Evolutionary conservation across 2,797 vertebrate species (phyloP).

Genomic region (Sphenodon punctatus): DNA sequence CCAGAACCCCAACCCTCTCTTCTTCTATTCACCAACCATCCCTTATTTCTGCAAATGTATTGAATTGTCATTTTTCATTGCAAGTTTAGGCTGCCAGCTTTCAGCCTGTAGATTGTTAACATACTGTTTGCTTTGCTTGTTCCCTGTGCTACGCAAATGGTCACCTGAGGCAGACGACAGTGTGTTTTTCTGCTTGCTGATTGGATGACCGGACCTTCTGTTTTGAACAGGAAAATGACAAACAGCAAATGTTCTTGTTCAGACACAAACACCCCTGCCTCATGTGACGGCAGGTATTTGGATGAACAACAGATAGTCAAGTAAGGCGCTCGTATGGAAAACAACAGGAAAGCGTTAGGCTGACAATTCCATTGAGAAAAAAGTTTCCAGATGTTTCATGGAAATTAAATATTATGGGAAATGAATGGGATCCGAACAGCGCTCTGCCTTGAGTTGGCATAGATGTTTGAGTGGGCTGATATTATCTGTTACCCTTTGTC

Average conservation of each 20-base stretch:
- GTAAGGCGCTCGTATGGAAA: not conserved
- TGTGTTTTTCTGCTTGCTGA: not conserved
- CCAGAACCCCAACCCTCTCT: not conserved
- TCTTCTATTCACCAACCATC: not conserved
- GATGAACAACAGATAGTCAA: not conserved
- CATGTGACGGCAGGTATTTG: not conserved
- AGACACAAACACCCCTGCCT: not conserved
- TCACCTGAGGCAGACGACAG: not conserved
- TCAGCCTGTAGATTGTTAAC: not conserved
- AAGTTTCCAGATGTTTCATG: not conserved
- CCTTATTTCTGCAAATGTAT: not conserved
- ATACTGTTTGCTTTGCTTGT: not conserved
- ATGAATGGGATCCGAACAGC: not conserved
- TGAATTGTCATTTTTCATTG: not conserved
- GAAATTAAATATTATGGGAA: not conserved
- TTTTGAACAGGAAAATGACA: not conserved
- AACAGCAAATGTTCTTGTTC: not conserved
- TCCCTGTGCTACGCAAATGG: not conserved
- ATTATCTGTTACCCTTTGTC: not conserved
- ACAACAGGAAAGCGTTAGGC: not conserved
- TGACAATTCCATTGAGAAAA: not conserved
- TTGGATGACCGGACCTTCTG: not conserved
- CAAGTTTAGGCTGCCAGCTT: not conserved
- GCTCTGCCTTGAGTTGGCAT: not conserved
- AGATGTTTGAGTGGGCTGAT: not conserved